Percentiles rank a stretch among this genome's conserved stretches.
Evolutionary conservation across 1,140 invertebrate species (phyloP).

Genomic region (Plectrocnemia conspersa): DNA sequence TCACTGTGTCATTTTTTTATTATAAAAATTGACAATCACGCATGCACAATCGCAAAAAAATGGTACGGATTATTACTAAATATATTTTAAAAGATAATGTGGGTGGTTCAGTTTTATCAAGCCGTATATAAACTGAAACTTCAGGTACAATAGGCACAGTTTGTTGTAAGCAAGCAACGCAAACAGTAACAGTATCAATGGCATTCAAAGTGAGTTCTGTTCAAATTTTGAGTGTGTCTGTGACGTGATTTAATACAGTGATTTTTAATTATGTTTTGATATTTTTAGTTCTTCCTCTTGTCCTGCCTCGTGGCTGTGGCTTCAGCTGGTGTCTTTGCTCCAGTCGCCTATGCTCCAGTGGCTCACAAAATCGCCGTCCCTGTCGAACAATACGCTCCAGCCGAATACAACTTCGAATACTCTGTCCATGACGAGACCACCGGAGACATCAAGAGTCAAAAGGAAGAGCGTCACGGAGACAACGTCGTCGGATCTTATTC

Average conservation of each 20-base stretch:
- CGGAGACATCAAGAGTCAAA: slow-evolving; percentile 57
- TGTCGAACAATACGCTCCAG: slow-evolving; percentile 39
- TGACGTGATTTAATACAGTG: not conserved
- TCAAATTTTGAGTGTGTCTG: not conserved
- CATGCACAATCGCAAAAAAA: too few species aligned
- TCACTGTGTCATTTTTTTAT: too few species aligned
- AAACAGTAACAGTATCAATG: slow-evolving; percentile 21
- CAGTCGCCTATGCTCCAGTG: slow-evolving; percentile 28
- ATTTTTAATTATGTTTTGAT: not conserved
- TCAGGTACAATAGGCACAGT: slow-evolving; percentile 23
- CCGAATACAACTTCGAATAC: slow-evolving; percentile 51
- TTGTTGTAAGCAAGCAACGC: slow-evolving; percentile 23
- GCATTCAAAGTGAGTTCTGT: slow-evolving; percentile 30
- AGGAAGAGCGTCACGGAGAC: slow-evolving; percentile 55
- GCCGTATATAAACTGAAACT: slow-evolving; percentile 7
- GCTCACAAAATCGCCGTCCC: slow-evolving; percentile 38
- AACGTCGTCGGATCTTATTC: slow-evolving; percentile 56
- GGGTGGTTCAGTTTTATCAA: too few species aligned
- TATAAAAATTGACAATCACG: too few species aligned
- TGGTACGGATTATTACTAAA: too few species aligned
- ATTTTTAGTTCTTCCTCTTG: not conserved
- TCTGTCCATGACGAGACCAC: slow-evolving; percentile 51
- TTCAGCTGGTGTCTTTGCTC: slow-evolving; percentile 9
- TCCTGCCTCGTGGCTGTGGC: slow-evolving; percentile 11
- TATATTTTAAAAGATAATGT: too few species aligned